phyloP scores from a whole-genome alignment of 2,888 invertebrate species.

The Microplitis deprimator region DNA sequence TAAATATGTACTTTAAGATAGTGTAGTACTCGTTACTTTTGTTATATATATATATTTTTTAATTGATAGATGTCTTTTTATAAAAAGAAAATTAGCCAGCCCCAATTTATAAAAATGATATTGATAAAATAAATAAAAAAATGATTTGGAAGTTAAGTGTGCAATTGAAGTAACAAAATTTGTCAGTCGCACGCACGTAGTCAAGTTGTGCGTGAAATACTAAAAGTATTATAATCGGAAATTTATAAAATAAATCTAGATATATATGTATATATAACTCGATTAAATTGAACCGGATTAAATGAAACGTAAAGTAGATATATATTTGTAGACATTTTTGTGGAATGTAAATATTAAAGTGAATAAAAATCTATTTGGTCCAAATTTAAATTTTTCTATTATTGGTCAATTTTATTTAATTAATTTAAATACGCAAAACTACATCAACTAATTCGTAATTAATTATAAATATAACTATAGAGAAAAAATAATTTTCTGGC shows the following conservation, averaged over 20 bases:
- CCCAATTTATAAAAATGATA: slow-evolving; percentile 21
- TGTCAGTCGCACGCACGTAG: background rate
- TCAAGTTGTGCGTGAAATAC: slow-evolving; percentile 29
- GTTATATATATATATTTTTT: too few relatives aligned
- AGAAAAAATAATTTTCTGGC: too few relatives aligned
- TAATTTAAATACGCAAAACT: background rate
- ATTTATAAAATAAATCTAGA: background rate
- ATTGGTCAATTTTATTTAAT: slow-evolving; percentile 29
- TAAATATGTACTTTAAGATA: background rate
- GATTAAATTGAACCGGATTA: too few relatives aligned
- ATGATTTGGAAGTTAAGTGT: slow-evolving; percentile 12
- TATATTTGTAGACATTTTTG: too few relatives aligned
- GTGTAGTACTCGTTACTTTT: background rate
- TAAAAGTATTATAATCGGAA: background rate
- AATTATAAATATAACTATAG: too few relatives aligned
- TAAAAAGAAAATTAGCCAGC: slow-evolving; percentile 47
- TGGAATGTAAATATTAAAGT: background rate
- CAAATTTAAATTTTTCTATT: slow-evolving; percentile 30
- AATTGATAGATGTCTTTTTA: slow-evolving; percentile 17
- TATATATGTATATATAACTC: too few relatives aligned
- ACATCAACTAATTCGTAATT: background rate
- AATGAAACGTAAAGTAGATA: too few relatives aligned
- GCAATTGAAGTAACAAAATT: slow-evolving; percentile 6
- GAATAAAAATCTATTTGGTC: slow-evolving; percentile 29
- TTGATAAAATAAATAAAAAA: background rate